These are phyloP conservation scores for Dasyprocta punctata DNA, from an alignment of 2,113 vertebrate genomes.

Conservation along the genomic window DNA sequence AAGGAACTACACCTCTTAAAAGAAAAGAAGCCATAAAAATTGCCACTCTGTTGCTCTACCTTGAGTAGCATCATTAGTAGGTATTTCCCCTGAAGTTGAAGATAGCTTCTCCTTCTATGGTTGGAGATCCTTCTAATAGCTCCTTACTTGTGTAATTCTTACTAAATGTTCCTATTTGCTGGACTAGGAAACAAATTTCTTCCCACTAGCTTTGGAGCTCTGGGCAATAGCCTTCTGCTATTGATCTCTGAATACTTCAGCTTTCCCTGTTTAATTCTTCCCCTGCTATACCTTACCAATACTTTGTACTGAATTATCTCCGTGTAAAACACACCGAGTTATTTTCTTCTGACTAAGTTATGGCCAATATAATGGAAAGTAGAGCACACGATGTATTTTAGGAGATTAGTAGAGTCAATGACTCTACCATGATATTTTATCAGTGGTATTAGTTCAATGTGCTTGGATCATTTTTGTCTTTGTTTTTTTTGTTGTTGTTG, in stretches of 20 bases:
- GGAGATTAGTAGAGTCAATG: background rate
- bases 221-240: background rate
- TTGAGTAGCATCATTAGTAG: background rate
- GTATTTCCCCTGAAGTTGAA: background rate
- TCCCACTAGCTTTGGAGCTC: background rate
- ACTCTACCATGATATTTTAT: background rate
- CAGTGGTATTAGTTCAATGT: background rate
- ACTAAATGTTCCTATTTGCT: background rate
- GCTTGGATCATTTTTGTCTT: background rate
- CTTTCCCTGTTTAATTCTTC: background rate
- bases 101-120: background rate
- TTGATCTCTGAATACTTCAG: background rate
- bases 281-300: background rate
- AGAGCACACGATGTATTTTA: background rate
- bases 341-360: background rate
- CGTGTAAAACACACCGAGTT: background rate
- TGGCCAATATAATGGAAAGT: background rate
- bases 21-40: too few relatives aligned
- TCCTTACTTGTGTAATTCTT: background rate
- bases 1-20: background rate
- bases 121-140: background rate
- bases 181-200: background rate
- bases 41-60: background rate
- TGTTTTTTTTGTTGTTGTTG: background rate
- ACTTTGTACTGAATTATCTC: background rate